phyloP scores from a whole-genome alignment of 2,113 vertebrate species.

The Chloropsis cyanopogon region DNA sequence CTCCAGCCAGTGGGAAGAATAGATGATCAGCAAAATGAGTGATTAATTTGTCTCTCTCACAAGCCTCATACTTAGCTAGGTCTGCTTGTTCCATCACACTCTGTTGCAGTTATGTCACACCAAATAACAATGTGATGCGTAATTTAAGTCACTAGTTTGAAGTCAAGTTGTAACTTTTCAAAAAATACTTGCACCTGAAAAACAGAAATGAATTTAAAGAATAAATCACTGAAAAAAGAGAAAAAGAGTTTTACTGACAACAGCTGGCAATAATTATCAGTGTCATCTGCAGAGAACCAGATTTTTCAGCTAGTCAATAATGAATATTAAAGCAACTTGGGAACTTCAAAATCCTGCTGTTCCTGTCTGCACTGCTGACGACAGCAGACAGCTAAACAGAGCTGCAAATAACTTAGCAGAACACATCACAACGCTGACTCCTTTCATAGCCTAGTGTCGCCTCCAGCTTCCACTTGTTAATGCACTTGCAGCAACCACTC shows the following conservation, averaged over 20 bases:
- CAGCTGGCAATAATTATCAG: neutral
- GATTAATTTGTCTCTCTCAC: neutral
- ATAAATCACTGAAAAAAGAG: neutral
- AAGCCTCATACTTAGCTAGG: neutral
- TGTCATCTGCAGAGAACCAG: neutral
- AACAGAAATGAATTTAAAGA: neutral
- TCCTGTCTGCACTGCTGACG: neutral
- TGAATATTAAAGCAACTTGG: neutral
- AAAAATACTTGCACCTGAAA: neutral
- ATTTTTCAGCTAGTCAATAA: neutral
- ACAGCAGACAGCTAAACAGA: constrained; percentile 11
- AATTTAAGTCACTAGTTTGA: neutral
- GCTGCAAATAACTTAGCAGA: neutral
- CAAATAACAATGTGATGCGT: neutral
- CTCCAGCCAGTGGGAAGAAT: neutral
- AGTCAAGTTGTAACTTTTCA: neutral
- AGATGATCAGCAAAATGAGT: neutral
- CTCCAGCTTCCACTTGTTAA: neutral
- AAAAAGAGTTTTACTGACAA: neutral
- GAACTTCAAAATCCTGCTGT: neutral
- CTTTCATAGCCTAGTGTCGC: accelerated
- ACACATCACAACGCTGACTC: neutral
- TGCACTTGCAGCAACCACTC: neutral
- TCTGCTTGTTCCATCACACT: neutral
- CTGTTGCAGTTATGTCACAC: neutral